Evolutionary conservation across 2,113 vertebrate species (phyloP), one percentile per base, ranked within the genome.

Genomic region (Microtus oregoni): DNA sequence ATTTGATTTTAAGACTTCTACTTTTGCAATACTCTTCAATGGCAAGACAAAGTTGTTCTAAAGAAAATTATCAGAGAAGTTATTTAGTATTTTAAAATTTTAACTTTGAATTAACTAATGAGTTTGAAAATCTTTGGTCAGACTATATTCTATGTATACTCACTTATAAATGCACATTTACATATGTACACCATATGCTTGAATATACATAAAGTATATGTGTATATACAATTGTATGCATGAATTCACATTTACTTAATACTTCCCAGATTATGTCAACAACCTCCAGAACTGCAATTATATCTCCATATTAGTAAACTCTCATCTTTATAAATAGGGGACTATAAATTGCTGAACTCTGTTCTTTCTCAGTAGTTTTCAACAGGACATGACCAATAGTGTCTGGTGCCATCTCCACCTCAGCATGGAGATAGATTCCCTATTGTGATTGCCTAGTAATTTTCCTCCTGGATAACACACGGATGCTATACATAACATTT

Each of bases 41-140:
- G 78, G 3, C 10, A 83, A 90, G 82, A 92, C 6, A 4, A 73
- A 65, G 52, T 47, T 61, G 90, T 35, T 67, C 30, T 72, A 63
- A 30, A 24, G 17, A 10, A n/a, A 86, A 81, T 70, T 73, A 83
- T 77, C 20, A 47, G 30, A 72, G 1, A 81, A 86, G 58, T 78
- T 30, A 65, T 61, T 78, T 91, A 91, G 14, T 19, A 94, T 52
- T 87, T 96, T 77, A 70, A 82, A 82, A 87, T 67, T 92, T 90
- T 72, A 94, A 50, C 44, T 88, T 89, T 52, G 73, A 28, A 52
- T 35, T 13, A 82, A 55, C 4, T 44, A 3, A 58, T n/a, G 55
- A 5, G 10, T 73, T 88, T 94, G 32, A 4, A 90, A 88, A 83
- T 83, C 44, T 72, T 35, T 24, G 8, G 17, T 50, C 28, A 86